phyloP scores from a whole-genome alignment of 2,888 invertebrate species.

The Ischnura elegans region DNA sequence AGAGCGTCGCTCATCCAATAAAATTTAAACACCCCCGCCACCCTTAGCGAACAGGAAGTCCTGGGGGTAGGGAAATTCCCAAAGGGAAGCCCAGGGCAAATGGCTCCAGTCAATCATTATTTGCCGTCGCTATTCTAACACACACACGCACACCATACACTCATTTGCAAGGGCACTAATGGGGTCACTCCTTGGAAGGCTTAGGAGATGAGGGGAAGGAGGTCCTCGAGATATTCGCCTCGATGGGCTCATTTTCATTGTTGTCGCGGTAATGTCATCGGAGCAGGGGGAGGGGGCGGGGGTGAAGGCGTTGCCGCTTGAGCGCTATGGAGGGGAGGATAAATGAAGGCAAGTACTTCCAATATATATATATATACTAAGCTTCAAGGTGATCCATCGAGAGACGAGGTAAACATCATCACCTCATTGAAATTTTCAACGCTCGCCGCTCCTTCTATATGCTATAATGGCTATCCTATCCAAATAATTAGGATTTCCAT shows the following conservation, averaged over 20 bases:
- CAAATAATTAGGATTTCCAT: too few species aligned
- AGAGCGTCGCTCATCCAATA: too few species aligned
- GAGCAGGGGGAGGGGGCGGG: not conserved
- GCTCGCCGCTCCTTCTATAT: too few species aligned
- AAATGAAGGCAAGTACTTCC: not conserved
- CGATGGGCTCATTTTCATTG: not conserved
- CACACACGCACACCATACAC: not conserved
- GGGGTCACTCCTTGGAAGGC: not conserved
- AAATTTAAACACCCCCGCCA: not conserved
- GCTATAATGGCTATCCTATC: too few species aligned
- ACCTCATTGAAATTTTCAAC: too few species aligned
- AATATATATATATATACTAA: too few species aligned
- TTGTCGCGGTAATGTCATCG: not conserved
- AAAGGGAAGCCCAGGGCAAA: not conserved
- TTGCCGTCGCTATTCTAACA: not conserved
- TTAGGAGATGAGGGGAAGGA: not conserved
- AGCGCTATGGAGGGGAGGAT: not conserved
- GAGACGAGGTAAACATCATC: too few species aligned
- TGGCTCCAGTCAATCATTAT: not conserved
- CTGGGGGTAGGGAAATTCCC: not conserved
- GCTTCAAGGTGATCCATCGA: too few species aligned
- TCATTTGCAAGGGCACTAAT: not conserved
- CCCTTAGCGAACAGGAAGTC: not conserved
- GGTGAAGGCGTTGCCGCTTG: not conserved
- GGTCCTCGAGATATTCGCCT: not conserved